A percentile compares a stretch with the other conserved stretches of the same genome.
phyloP scores from a whole-genome alignment of 2,888 invertebrate species.

The Cerastoderma edule region DNA sequence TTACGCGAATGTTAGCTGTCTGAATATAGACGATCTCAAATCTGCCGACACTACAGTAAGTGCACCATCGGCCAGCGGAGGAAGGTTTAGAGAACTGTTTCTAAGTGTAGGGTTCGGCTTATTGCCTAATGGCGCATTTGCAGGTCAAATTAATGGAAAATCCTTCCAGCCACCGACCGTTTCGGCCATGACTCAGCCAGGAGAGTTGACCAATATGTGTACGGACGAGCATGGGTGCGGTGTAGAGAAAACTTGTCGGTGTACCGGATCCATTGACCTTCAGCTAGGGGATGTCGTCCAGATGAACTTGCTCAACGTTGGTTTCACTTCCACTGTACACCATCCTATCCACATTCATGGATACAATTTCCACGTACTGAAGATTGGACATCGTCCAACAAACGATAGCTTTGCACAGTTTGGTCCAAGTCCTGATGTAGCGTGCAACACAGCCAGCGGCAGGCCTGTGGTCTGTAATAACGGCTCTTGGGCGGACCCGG shows the following conservation, averaged over 20 bases:
- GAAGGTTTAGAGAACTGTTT: slow-evolving; percentile 66
- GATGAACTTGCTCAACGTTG: slow-evolving; percentile 67
- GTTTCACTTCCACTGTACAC: slow-evolving; percentile 51
- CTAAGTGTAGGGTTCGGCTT: slow-evolving; percentile 69
- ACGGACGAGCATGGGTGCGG: slow-evolving; percentile 45
- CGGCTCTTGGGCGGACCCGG: slow-evolving; percentile 63
- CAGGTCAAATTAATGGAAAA: slow-evolving; percentile 61
- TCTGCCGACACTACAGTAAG: slow-evolving; percentile 18
- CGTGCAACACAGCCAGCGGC: slow-evolving; percentile 44
- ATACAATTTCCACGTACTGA: slow-evolving; percentile 73
- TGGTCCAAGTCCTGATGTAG: slow-evolving; percentile 60
- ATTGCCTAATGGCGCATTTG: slow-evolving; percentile 26
- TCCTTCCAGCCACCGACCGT: slow-evolving; percentile 46
- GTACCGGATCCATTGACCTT: slow-evolving; percentile 58
- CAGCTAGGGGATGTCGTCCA: slow-evolving; percentile 64
- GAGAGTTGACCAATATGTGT: slow-evolving; percentile 55
- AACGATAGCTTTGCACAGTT: slow-evolving; percentile 37
- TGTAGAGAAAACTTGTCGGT: slow-evolving; percentile 58
- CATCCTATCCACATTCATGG: slow-evolving; percentile 79
- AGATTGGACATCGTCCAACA: slow-evolving; percentile 65
- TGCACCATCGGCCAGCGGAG: slow-evolving; percentile 22
- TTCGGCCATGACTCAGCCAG: slow-evolving; percentile 62
- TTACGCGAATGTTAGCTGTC: slow-evolving; percentile 37
- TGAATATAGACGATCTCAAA: slow-evolving; percentile 53
- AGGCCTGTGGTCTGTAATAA: slow-evolving; percentile 32